These are phyloP conservation scores for Nymphicus hollandicus DNA, from an alignment of 2,113 vertebrate genomes.

Conservation along the genomic window DNA sequence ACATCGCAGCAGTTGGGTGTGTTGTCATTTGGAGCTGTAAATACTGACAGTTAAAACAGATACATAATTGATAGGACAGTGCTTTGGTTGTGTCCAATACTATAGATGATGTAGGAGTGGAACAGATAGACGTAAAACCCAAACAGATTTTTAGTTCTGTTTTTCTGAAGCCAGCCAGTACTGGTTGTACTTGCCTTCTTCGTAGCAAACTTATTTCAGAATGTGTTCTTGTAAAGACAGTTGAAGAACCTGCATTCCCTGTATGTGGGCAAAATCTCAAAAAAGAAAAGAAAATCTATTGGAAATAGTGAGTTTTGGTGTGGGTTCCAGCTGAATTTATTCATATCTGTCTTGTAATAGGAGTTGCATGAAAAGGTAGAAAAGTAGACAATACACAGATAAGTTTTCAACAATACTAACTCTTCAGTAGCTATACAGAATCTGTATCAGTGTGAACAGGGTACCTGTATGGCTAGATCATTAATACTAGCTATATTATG, in stretches of 20 bases:
- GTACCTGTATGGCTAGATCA: not conserved
- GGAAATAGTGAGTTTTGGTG: not conserved
- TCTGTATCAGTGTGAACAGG: not conserved
- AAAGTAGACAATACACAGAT: fast-evolving
- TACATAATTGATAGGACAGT: not conserved
- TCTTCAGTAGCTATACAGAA: not conserved
- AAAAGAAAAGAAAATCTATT: not conserved
- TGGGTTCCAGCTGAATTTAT: not conserved
- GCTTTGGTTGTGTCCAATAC: not conserved
- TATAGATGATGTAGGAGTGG: not conserved
- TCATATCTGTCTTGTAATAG: not conserved
- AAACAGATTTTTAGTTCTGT: not conserved
- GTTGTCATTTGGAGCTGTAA: not conserved
- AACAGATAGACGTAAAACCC: not conserved
- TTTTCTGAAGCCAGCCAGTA: not conserved
- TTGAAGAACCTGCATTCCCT: not conserved
- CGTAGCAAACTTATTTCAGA: not conserved
- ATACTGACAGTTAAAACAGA: not conserved
- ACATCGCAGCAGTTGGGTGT: not conserved
- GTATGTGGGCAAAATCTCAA: not conserved
- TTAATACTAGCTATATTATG: fast-evolving
- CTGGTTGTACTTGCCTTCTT: not conserved
- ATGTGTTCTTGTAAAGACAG: not conserved
- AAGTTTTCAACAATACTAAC: not conserved
- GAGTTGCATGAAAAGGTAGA: not conserved